Percentiles rank a stretch among this genome's conserved stretches.
Evolutionary conservation across 1,140 invertebrate species (phyloP).

Genomic region (Carcinoscorpius rotundicauda): DNA sequence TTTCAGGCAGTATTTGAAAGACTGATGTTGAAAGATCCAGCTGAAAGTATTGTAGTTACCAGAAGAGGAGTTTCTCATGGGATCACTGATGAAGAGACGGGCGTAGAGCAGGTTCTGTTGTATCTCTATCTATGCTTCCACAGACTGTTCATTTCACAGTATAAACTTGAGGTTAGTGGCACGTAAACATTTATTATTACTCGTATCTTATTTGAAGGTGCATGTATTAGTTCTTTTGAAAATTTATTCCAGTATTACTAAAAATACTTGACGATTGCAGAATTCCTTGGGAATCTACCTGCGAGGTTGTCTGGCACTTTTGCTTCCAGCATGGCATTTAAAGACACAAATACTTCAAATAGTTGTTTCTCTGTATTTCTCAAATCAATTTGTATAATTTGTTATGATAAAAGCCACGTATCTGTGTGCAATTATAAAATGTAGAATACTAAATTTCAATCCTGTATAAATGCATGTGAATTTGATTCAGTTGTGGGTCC

Average conservation of each 20-base stretch:
- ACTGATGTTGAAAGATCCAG: conserved; percentile 46
- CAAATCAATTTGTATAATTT: no score
- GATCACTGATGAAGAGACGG: conserved; percentile 16
- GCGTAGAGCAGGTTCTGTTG: conserved; percentile 24
- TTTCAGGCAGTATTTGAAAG: conserved; percentile 63
- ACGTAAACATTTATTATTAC: background rate
- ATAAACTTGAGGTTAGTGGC: background rate
- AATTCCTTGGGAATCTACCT: background rate
- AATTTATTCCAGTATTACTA: background rate
- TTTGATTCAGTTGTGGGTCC: no score
- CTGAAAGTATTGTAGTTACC: conserved; percentile 20
- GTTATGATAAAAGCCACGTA: no score
- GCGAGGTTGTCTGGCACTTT: background rate
- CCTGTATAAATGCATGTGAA: no score
- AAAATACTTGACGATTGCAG: background rate
- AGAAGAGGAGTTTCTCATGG: conserved; percentile 34
- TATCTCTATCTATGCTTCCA: conserved; percentile 29
- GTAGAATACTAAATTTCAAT: no score
- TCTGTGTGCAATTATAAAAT: no score
- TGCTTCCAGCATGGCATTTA: background rate
- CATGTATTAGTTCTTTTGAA: background rate
- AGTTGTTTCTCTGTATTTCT: no score
- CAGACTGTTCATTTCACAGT: conserved; percentile 8
- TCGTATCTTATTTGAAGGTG: background rate
- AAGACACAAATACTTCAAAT: no score